Conservation (phyloP, 1,140 invertebrate genomes). For the Ptiloglossa arizonensis region DNA sequence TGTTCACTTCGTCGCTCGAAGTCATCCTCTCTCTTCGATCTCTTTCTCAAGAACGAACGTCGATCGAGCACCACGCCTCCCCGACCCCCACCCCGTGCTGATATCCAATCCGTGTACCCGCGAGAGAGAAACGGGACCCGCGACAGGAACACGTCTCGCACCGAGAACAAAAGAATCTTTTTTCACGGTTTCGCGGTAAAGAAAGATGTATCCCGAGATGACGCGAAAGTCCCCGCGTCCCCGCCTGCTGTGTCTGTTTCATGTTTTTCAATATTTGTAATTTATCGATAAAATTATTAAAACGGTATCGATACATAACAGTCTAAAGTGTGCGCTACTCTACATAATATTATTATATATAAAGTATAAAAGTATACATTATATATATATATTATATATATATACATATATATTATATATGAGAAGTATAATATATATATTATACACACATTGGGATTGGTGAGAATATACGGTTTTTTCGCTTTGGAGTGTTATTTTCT, state of each 20-base stretch:
- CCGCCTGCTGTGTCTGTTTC: constrained; percentile 79
- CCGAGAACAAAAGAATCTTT: constrained; percentile 33
- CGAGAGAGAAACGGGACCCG: constrained; percentile 30
- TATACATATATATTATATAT: constrained; percentile 81
- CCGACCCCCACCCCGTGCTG: no score
- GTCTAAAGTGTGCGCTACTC: constrained; percentile 82
- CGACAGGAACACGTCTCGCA: constrained; percentile 44
- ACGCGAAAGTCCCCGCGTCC: constrained; percentile 68
- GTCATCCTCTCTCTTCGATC: constrained; percentile 1
- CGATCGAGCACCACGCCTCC: constrained; percentile 24
- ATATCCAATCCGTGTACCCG: neutral
- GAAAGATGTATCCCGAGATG: constrained; percentile 44
- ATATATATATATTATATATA: constrained; percentile 79
- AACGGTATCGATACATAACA: constrained; percentile 81
- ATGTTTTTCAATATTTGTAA: constrained; percentile 83
- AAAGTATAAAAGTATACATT: constrained; percentile 81
- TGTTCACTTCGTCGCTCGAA: neutral
- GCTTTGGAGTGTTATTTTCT: constrained; percentile 84
- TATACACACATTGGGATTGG: constrained; percentile 80
- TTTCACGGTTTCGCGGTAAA: constrained; percentile 55
- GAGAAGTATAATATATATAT: constrained; percentile 79
- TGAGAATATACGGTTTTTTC: constrained; percentile 82
- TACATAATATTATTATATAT: constrained; percentile 82
- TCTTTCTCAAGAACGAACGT: neutral
- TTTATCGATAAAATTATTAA: constrained; percentile 81